Conservation (phyloP, 2,888 invertebrate species). For the Zeuzera pyrina region DNA sequence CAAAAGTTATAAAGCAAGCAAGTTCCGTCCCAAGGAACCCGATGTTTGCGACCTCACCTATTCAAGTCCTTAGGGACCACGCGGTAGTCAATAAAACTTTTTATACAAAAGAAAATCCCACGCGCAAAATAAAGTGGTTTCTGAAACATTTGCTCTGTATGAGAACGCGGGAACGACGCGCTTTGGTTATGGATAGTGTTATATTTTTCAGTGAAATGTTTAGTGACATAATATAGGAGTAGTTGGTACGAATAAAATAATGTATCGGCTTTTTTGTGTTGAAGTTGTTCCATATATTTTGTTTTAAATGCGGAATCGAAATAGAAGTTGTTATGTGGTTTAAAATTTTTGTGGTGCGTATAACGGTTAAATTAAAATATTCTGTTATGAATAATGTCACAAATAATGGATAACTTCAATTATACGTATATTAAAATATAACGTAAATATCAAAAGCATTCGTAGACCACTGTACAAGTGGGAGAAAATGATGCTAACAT, state of each 20-base stretch:
- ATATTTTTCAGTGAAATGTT: slow-evolving; percentile 1
- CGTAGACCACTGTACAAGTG: no score
- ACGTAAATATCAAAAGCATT: no score
- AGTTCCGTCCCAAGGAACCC: slow-evolving; percentile 14
- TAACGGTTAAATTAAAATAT: no score
- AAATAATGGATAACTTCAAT: no score
- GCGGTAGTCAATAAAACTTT: slow-evolving; percentile 32
- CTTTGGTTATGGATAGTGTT: slow-evolving; percentile 1
- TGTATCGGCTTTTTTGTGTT: background rate
- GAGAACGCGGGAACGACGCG: slow-evolving; percentile 1
- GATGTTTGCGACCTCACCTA: slow-evolving; percentile 9
- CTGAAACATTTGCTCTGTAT: slow-evolving; percentile 7
- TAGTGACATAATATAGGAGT: no score
- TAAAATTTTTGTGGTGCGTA: no score
- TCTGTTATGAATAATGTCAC: no score
- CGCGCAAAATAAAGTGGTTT: slow-evolving; percentile 10
- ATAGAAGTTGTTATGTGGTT: no score
- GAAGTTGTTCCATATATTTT: no score
- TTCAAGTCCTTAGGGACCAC: slow-evolving; percentile 6
- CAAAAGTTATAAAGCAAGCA: slow-evolving; percentile 7
- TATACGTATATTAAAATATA: no score
- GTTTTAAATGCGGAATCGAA: no score
- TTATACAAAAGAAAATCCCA: slow-evolving; percentile 15
- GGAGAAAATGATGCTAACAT: no score
- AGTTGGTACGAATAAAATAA: background rate